These are phyloP conservation scores for Apotomis betuletana DNA, from an alignment of 2,888 invertebrate genomes.

Conservation along the genomic window DNA sequence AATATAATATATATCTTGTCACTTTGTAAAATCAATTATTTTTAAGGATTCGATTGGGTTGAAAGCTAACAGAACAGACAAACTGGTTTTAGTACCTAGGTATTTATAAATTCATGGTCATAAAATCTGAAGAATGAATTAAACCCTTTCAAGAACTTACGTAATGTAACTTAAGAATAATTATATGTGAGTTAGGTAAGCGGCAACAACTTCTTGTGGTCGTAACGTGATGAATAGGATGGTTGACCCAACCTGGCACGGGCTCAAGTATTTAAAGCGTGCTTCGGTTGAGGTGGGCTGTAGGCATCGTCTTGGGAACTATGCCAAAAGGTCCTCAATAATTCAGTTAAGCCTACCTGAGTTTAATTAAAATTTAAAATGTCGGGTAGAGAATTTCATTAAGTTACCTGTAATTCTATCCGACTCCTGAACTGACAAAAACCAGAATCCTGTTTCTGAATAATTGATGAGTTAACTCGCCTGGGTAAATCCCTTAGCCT, in stretches of 20 bases:
- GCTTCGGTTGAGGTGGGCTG: conserved; percentile 20
- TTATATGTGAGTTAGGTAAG: neutral
- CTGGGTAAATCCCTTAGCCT: conserved; percentile 30
- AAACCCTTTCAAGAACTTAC: too few species aligned
- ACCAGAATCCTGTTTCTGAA: conserved; percentile 10
- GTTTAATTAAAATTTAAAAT: conserved; percentile 34
- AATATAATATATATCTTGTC: too few species aligned
- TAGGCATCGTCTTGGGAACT: conserved; percentile 37
- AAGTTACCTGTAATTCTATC: conserved; percentile 13
- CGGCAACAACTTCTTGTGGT: neutral
- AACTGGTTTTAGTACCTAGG: too few species aligned
- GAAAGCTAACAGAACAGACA: too few species aligned
- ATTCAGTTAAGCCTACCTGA: conserved; percentile 15
- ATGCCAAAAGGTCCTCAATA: conserved; percentile 34
- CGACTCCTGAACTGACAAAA: conserved; percentile 18
- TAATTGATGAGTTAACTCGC: conserved; percentile 31
- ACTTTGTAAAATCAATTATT: too few species aligned
- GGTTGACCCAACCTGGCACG: conserved; percentile 22
- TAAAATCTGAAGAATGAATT: too few species aligned
- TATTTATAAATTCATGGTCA: too few species aligned
- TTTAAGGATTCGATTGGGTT: too few species aligned
- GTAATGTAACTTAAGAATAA: neutral
- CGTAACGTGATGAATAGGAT: neutral
- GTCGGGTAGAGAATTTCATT: conserved; percentile 14
- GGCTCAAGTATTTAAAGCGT: conserved; percentile 7